A percentile compares a stretch with the other conserved stretches of the same genome.
These are phyloP conservation scores for Pygmarrhopalites habei DNA, from an alignment of 1,140 invertebrate species.

Conservation along the genomic window DNA sequence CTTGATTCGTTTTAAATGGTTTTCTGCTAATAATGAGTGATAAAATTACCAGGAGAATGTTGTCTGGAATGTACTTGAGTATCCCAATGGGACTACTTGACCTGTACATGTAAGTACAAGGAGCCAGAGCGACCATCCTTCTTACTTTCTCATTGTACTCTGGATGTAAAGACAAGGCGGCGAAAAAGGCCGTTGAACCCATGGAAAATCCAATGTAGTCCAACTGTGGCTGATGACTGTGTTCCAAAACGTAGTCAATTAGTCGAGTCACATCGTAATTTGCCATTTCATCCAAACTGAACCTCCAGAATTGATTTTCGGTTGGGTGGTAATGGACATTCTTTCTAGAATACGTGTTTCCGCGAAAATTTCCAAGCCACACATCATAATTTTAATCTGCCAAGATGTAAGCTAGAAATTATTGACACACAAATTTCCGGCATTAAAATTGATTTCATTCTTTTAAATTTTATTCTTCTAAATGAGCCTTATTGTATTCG, in stretches of 20 bases:
- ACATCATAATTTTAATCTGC: conserved; percentile 65
- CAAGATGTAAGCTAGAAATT: conserved; percentile 51
- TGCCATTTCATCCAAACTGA: conserved; percentile 43
- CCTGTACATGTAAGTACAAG: conserved; percentile 2
- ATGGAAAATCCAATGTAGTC: conserved; percentile 51
- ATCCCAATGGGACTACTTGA: too few species aligned
- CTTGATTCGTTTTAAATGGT: too few species aligned
- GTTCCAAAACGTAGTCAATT: conserved; percentile 48
- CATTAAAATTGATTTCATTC: too few species aligned
- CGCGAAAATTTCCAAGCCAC: conserved; percentile 62
- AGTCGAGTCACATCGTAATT: conserved; percentile 52
- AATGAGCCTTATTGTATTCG: too few species aligned
- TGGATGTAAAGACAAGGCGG: conserved; percentile 41
- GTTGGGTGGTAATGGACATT: background rate
- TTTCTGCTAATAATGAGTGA: background rate
- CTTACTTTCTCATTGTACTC: conserved; percentile 42
- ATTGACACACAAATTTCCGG: too few species aligned
- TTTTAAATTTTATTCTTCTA: too few species aligned
- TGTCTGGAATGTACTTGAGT: background rate
- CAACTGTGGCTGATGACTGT: conserved; percentile 44
- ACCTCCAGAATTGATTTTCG: conserved; percentile 24
- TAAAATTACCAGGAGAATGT: background rate
- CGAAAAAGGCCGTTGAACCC: conserved; percentile 45
- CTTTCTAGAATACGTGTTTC: conserved; percentile 52
- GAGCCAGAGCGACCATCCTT: conserved; percentile 42